Evolutionary conservation across 2,888 invertebrate genomes (phyloP).

Genomic region (Drosophila colorata): DNA sequence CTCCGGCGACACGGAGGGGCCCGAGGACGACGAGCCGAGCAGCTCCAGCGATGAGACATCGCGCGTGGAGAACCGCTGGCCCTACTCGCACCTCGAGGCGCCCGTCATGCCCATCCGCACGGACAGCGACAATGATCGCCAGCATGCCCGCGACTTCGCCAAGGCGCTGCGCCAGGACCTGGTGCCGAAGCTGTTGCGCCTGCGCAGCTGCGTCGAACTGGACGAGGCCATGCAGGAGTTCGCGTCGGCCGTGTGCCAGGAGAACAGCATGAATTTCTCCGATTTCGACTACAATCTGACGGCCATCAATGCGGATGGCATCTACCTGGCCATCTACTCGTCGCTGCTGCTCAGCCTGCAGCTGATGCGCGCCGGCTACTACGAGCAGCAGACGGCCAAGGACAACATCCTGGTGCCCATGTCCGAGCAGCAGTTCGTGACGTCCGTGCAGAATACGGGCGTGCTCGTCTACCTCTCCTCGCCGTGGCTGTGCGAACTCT

Average conservation of each 20-base stretch:
- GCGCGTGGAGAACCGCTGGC: constrained; percentile 85
- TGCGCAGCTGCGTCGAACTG: constrained; percentile 93
- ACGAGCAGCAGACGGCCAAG: constrained; percentile 87
- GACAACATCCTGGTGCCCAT: constrained; percentile 86
- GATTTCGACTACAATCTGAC: constrained; percentile 87
- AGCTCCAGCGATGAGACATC: constrained; percentile 86
- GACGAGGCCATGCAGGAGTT: constrained; percentile 97
- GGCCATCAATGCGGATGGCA: constrained; percentile 96
- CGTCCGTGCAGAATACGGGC: constrained; percentile 96
- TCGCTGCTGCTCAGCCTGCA: constrained; percentile 93
- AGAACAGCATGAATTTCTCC: constrained; percentile 86
- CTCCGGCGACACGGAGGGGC: constrained; percentile 89
- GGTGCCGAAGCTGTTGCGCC: constrained; percentile 90
- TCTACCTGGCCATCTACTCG: constrained; percentile 95
- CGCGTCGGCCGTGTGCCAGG: constrained; percentile 95
- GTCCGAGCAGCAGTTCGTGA: constrained; percentile 95
- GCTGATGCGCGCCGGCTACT: constrained; percentile 91
- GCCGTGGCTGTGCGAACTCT: constrained; percentile 96
- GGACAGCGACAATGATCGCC: constrained; percentile 93
- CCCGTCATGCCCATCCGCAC: constrained; percentile 84
- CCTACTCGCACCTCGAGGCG: constrained; percentile 85
- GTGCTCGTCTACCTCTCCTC: constrained; percentile 96
- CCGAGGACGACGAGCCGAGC: constrained; percentile 87
- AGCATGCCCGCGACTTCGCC: constrained; percentile 94
- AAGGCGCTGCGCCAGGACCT: constrained; percentile 90